Evolutionary conservation across 2,113 vertebrate species (phyloP).

Genomic region (Columba janthina): DNA sequence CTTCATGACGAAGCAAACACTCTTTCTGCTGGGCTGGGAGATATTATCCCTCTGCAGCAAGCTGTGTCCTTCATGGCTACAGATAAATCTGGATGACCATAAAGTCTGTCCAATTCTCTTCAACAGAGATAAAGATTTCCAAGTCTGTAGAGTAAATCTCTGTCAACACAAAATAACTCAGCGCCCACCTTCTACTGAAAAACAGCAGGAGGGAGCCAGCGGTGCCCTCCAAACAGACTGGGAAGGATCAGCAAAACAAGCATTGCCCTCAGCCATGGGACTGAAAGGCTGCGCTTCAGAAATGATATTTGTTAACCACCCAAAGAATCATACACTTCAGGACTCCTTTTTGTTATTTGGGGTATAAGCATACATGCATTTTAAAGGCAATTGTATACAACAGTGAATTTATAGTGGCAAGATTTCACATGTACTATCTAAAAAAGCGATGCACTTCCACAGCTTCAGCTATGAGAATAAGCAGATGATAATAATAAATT

Average conservation of each 20-base stretch:
- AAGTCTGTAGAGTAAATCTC: not conserved
- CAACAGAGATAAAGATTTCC: not conserved
- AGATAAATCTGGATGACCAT: not conserved
- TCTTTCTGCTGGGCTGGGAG: not conserved
- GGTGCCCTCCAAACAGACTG: not conserved
- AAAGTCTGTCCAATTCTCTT: not conserved
- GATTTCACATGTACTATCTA: not conserved
- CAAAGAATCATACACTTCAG: not conserved
- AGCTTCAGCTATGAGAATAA: not conserved
- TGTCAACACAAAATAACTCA: not conserved
- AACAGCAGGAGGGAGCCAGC: not conserved
- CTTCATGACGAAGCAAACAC: not conserved
- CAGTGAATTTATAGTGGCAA: not conserved
- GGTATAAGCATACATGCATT: not conserved
- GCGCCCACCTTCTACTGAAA: not conserved
- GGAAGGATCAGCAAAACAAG: not conserved
- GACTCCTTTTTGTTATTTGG: not conserved
- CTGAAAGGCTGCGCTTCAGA: not conserved
- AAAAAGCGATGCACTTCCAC: not conserved
- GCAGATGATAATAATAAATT: not conserved
- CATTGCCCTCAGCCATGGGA: not conserved
- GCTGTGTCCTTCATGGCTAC: not conserved
- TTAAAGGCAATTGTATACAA: not conserved
- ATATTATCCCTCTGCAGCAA: not conserved
- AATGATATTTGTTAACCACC: not conserved